Percentiles rank a stretch among this genome's conserved stretches.
Evolutionary conservation across 2,113 vertebrate species (phyloP).

Genomic region (Petrocephalus microphthalmus): DNA sequence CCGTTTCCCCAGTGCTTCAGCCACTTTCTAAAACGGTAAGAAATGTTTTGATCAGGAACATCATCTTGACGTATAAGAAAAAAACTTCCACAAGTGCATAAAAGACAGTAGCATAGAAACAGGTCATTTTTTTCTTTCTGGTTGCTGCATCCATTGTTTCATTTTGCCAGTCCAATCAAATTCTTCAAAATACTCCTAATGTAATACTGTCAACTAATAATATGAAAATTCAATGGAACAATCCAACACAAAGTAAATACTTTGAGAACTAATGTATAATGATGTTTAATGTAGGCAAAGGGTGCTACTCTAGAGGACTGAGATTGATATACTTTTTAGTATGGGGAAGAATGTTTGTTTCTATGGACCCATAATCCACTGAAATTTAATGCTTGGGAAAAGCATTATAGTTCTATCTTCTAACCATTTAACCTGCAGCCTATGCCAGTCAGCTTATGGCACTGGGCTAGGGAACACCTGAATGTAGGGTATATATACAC

Average conservation of each 20-base stretch:
- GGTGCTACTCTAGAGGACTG: constrained; percentile 53
- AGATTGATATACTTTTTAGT: constrained; percentile 48
- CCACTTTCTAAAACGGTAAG: not conserved
- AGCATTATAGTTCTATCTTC: constrained; percentile 43
- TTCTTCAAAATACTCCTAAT: not conserved
- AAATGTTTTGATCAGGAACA: not conserved
- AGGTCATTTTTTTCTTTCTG: not conserved
- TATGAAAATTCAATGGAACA: not conserved
- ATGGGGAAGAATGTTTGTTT: constrained; percentile 73
- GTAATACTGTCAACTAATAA: not conserved
- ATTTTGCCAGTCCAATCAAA: not conserved
- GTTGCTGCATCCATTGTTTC: not conserved
- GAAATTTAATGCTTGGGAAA: constrained; percentile 67
- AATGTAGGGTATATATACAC: not conserved
- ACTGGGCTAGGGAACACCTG: not conserved
- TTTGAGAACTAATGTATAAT: not conserved
- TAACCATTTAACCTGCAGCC: not conserved
- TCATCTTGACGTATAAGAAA: not conserved
- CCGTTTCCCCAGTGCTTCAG: not conserved
- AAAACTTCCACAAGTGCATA: not conserved
- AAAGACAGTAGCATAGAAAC: not conserved
- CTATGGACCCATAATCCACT: constrained; percentile 82
- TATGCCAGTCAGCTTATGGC: not conserved
- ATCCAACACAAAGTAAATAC: not conserved
- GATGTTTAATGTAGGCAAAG: not conserved